phyloP scores from a whole-genome alignment of 2,113 vertebrate species.

The Lepus timidus region DNA sequence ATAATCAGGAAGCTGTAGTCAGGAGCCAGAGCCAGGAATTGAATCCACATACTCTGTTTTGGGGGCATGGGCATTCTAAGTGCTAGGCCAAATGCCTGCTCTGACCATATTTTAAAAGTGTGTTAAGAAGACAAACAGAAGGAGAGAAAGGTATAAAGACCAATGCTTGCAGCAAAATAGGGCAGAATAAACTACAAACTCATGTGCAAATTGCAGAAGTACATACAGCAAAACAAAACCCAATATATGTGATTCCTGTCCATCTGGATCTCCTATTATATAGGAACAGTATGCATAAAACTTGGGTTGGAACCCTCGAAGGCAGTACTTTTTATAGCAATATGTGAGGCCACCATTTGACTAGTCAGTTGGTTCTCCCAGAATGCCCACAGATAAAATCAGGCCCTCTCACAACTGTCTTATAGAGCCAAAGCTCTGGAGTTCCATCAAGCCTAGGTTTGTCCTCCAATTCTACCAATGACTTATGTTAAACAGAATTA shows the following conservation, averaged over 20 bases:
- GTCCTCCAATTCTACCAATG: neutral
- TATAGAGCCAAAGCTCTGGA: neutral
- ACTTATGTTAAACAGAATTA: neutral
- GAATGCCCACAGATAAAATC: neutral
- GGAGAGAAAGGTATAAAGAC: neutral
- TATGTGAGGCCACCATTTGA: neutral
- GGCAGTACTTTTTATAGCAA: neutral
- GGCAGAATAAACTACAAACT: neutral
- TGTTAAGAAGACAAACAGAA: neutral
- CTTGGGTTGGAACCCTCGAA: neutral
- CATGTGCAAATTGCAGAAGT: conserved; percentile 21
- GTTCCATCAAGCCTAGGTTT: neutral
- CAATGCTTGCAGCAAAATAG: neutral
- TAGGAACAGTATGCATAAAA: neutral
- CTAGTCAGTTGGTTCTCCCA: neutral
- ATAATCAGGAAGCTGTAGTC: too few species aligned
- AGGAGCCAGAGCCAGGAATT: too few species aligned
- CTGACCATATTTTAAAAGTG: conserved; percentile 19
- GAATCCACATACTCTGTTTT: too few species aligned
- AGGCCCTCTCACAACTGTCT: neutral
- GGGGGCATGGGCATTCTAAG: too few species aligned
- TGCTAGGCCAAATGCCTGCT: too few species aligned
- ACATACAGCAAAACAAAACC: conserved; percentile 8
- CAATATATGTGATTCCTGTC: neutral
- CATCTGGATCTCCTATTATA: conserved; percentile 1